These are phyloP conservation scores for Tinea semifulvella DNA, from an alignment of 2,888 invertebrate genomes.

Conservation along the genomic window DNA sequence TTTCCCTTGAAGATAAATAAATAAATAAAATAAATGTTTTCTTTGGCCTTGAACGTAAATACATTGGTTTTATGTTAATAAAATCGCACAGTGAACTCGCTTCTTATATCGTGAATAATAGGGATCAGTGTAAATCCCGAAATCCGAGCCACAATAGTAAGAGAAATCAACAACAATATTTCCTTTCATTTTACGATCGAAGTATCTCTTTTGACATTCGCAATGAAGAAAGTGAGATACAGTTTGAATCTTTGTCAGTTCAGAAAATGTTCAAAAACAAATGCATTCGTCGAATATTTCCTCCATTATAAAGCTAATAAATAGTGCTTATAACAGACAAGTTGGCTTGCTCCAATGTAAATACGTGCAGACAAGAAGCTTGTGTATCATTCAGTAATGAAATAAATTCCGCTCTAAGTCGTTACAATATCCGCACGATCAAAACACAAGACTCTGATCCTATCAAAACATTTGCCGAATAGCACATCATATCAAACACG, in stretches of 20 bases:
- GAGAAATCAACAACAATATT: not conserved
- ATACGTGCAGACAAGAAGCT: conserved; percentile 25
- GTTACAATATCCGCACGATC: conserved; percentile 33
- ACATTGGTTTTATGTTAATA: no score
- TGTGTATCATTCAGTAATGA: conserved; percentile 33
- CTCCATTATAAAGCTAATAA: conserved; percentile 24
- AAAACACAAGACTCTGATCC: conserved; percentile 43
- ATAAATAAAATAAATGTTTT: no score
- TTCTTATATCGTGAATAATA: not conserved
- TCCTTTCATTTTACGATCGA: conserved; percentile 3
- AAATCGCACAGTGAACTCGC: no score
- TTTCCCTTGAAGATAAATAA: no score
- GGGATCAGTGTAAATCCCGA: not conserved
- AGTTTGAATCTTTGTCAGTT: not conserved
- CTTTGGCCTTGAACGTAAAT: no score
- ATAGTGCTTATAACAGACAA: conserved; percentile 31
- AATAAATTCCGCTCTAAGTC: conserved; percentile 37
- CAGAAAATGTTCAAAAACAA: conserved; percentile 1
- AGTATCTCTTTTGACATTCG: not conserved
- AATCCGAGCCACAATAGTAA: not conserved
- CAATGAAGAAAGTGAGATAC: not conserved
- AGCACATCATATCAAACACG: conserved; percentile 7
- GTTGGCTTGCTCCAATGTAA: conserved; percentile 26
- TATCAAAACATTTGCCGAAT: conserved; percentile 40
- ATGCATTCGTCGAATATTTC: conserved; percentile 1